Evolutionary conservation across 2,797 vertebrate genomes (phyloP), one percentile per base, ranked within the genome.

Genomic region (Ptychobarbus kaznakovi): DNA sequence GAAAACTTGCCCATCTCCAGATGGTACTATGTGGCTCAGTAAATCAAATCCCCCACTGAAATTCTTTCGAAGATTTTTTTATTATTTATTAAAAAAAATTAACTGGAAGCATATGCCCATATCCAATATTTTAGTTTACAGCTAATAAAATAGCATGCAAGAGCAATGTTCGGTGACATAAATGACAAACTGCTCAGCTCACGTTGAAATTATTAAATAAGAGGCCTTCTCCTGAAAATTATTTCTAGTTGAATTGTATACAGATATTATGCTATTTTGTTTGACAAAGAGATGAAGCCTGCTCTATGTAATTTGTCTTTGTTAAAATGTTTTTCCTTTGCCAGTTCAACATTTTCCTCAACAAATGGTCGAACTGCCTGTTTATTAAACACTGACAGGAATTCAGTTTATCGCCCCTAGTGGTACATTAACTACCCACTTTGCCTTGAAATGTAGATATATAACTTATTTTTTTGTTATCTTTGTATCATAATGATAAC

Each of bases 71-170:
- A 22, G 15, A 78, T 44, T 44, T 73, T 22, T 32, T 72, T 63
- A 28, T 58, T 20, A 15, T 46, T 74, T 42, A 35, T 20, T 32
- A 32, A 32, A 32, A 32, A 32, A 32, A 2, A 32, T 32, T 18
- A 13, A 32, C 28, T 73, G 20, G 13, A 82, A 73, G 28, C 22
- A 25, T 66, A 44, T 65, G 42, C 42, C 28, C 53, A 61, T 46
- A 61, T 82, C 70, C 42, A 65, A 65, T 75, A 75, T 83, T 83
- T 83, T 74, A n/a, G 69, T 65, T 75, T 75, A 75, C 44, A 83
- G 44, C 56, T 65, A 49, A 75, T 83, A 65, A 83, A 83, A 51
- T 65, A 51, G 28, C 28, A 63, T 65, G 70, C 81, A 65, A 65
- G 81, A 83, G 69, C 81, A 83, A 66, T 83, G 72, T 75, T 83